Conservation (phyloP, 2,888 invertebrate species). For the Drosophila mimica region DNA sequence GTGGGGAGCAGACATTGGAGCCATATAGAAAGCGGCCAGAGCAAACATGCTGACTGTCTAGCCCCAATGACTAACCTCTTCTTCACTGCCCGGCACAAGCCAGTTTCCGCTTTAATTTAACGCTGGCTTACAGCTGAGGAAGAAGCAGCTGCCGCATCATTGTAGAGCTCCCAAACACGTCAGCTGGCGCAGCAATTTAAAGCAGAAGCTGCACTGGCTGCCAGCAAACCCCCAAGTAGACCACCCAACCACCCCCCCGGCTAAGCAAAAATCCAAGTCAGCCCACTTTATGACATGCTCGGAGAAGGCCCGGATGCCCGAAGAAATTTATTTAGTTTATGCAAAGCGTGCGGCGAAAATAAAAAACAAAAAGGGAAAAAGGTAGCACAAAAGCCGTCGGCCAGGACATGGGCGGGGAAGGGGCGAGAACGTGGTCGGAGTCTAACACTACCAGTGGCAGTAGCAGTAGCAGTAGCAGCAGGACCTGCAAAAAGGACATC, state of each 20-base stretch:
- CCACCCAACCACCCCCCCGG: neutral
- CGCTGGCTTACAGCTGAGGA: slow-evolving; percentile 54
- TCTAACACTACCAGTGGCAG: neutral
- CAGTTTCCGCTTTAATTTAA: slow-evolving; percentile 80
- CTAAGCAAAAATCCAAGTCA: slow-evolving; percentile 43
- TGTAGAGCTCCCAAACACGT: slow-evolving; percentile 21
- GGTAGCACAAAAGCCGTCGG: slow-evolving; percentile 61
- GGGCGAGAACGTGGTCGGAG: slow-evolving; percentile 42
- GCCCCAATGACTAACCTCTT: slow-evolving; percentile 1
- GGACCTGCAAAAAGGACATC: slow-evolving; percentile 68
- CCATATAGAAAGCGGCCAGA: slow-evolving; percentile 58
- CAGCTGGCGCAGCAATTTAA: slow-evolving; percentile 71
- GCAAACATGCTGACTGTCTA: slow-evolving; percentile 65
- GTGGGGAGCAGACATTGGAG: slow-evolving; percentile 48
- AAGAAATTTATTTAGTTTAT: slow-evolving; percentile 75
- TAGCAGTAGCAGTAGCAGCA: neutral
- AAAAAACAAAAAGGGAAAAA: slow-evolving; percentile 65
- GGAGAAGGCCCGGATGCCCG: slow-evolving; percentile 35
- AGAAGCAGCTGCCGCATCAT: slow-evolving; percentile 24
- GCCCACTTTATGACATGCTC: slow-evolving; percentile 60
- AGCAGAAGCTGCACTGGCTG: slow-evolving; percentile 56
- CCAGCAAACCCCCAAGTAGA: slow-evolving; percentile 1
- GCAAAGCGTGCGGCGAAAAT: slow-evolving; percentile 64
- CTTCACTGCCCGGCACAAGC: slow-evolving; percentile 43
- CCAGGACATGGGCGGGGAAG: slow-evolving; percentile 22